Percentiles rank a stretch among this genome's conserved stretches.
These are phyloP conservation scores for Heliconius ethilla DNA, from an alignment of 2,888 invertebrate species.

Conservation along the genomic window DNA sequence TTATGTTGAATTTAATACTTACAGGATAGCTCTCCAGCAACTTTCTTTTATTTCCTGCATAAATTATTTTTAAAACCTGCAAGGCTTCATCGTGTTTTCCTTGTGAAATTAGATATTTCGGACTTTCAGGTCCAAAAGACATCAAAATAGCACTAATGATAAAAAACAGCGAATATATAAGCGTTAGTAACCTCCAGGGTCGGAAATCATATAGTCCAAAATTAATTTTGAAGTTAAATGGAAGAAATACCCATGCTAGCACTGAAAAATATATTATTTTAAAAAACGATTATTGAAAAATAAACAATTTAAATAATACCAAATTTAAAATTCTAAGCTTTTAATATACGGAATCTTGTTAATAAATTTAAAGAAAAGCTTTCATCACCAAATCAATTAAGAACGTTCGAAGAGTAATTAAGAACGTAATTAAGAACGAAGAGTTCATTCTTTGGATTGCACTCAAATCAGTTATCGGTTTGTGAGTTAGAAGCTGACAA, in stretches of 20 bases:
- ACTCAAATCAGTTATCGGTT: no score
- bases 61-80: constrained; percentile 83
- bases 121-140: constrained; percentile 87
- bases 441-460: no score
- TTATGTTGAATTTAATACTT: constrained; percentile 44
- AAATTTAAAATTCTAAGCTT: not conserved
- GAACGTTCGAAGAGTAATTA: no score
- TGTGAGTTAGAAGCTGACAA: no score
- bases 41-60: constrained; percentile 70
- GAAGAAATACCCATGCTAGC: constrained; percentile 86
- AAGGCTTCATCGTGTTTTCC: constrained; percentile 84
- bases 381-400: no score
- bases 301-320: not conserved
- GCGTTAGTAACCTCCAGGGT: constrained; percentile 88
- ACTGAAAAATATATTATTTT: constrained; percentile 62
- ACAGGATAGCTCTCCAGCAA: constrained; percentile 77
- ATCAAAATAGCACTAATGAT: constrained; percentile 61
- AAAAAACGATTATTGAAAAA: not conserved
- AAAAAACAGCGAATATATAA: constrained; percentile 74
- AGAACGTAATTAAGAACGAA: no score
- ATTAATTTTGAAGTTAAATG: constrained; percentile 72
- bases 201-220: constrained; percentile 81
- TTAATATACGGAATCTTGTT: no score
- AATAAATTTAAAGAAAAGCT: no score
- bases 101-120: constrained; percentile 87